These are phyloP conservation scores for Pseudachorutes palmiensis DNA, from an alignment of 1,140 invertebrate genomes.

Conservation along the genomic window DNA sequence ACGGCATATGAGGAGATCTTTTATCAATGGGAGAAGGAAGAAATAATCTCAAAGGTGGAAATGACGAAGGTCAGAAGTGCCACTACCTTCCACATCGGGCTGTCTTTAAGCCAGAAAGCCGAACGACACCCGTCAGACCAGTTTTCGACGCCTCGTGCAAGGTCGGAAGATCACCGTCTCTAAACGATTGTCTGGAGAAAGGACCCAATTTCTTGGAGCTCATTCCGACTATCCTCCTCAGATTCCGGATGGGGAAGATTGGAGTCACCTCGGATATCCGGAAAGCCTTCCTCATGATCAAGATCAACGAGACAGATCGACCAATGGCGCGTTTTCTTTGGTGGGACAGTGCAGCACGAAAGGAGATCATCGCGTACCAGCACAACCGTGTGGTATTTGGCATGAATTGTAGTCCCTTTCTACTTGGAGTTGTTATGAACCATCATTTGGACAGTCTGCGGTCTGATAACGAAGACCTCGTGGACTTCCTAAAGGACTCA, in stretches of 20 bases:
- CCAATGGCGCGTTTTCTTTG: slow-evolving; percentile 25
- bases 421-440: slow-evolving; percentile 24
- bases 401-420: slow-evolving; percentile 30
- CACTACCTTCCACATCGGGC: slow-evolving; percentile 41
- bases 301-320: slow-evolving; percentile 36
- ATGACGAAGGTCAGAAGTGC: slow-evolving; percentile 27
- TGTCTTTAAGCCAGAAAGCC: slow-evolving; percentile 35
- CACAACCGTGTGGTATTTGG: slow-evolving; percentile 32
- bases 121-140: slow-evolving; percentile 40
- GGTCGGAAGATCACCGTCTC: slow-evolving; percentile 36
- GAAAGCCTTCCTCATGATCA: slow-evolving; percentile 44
- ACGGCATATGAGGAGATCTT: slow-evolving; percentile 40
- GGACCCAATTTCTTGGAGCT: slow-evolving; percentile 43
- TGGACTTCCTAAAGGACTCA: neutral
- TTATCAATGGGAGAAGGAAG: slow-evolving; percentile 38
- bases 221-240: slow-evolving; percentile 41
- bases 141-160: slow-evolving; percentile 39
- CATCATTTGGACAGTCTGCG: slow-evolving; percentile 15
- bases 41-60: slow-evolving; percentile 39
- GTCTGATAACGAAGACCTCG: neutral
- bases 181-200: slow-evolving; percentile 43
- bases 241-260: slow-evolving; percentile 41
- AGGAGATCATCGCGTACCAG: slow-evolving; percentile 12
- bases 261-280: slow-evolving; percentile 43
- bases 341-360: slow-evolving; percentile 17